Evolutionary conservation across 1,140 invertebrate species (phyloP), one percentile per base, ranked within the genome.

Genomic region (Leguminivora glycinivorella): DNA sequence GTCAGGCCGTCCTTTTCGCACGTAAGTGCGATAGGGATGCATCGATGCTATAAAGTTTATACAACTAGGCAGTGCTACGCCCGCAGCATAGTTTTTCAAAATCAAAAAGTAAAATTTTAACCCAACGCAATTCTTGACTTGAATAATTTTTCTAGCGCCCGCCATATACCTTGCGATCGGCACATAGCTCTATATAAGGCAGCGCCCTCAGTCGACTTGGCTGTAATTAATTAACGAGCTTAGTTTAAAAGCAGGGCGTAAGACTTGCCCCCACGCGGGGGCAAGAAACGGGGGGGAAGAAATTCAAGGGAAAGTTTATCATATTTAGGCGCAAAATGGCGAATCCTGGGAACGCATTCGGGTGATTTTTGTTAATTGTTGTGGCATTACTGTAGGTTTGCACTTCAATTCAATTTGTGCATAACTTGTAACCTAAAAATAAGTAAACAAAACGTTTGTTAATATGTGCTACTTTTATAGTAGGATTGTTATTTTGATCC

Each of bases 241-340:
- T 91, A 91, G 88, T 90, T 90, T 91, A 91, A 90, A 91, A 91
- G 89, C 89, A 89, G 88, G 88, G 88, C 84, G 86, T 91, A 90
- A 91, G 87, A 87, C 87, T 87, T 82, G 85, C 82, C 82, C 82
- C 71, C 83, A 83, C 73, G 72, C 73, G 72, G 79, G 73, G 80
- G 71, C 76, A 82, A 82, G 72, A 74, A 76, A 75, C 72, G 78
- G 85, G 85, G 82, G 85, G 75, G 79, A 91, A 87, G 84, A 91
- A 91, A 88, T 91, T 88, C 79, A 87, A 88, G 89, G 87, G 89
- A 90, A 91, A 90, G 88, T 91, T 91, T 91, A 91, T 91, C 88
- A 91, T 91, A 91, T 91, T 91, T 91, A 89, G 89, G 89, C 89
- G 89, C 89, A 89, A 91, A 91, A 91, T 90, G 89, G 89, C 89